A percentile compares a stretch with the other conserved stretches of the same genome.
Conservation (phyloP, 1,140 invertebrate species). For the Plectrocnemia conspersa region DNA sequence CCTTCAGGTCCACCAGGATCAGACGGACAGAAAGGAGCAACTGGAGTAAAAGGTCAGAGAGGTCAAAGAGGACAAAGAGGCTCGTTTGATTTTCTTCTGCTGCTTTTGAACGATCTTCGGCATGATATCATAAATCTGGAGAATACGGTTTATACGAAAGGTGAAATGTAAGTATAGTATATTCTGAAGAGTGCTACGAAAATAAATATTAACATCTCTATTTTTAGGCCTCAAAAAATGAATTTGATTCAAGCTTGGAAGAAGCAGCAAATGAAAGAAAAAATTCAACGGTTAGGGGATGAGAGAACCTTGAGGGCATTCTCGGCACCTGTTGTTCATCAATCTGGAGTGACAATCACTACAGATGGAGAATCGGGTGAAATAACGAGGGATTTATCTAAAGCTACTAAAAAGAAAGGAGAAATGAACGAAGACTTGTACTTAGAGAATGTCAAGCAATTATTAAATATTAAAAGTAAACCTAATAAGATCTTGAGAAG, state of each 20-base stretch:
- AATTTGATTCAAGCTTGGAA: conserved; percentile 49
- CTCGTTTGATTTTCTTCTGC: conserved; percentile 57
- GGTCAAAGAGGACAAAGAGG: conserved; percentile 57
- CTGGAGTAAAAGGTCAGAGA: conserved; percentile 51
- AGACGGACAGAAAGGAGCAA: conserved; percentile 55
- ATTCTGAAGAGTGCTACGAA: background rate
- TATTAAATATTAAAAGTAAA: conserved; percentile 14
- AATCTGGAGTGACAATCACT: conserved; percentile 39
- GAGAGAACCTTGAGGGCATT: conserved; percentile 42
- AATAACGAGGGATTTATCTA: conserved; percentile 8
- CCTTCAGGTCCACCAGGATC: conserved; percentile 56
- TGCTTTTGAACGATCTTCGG: conserved; percentile 58
- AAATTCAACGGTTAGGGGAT: conserved; percentile 3
- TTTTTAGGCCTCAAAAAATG: conserved; percentile 45
- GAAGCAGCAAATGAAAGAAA: conserved; percentile 43
- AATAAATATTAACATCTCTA: background rate
- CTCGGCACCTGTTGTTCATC: conserved; percentile 41
- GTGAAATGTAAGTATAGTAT: conserved; percentile 50
- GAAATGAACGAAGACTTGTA: conserved; percentile 20
- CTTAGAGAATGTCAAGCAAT: conserved; percentile 11
- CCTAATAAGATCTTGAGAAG: background rate
- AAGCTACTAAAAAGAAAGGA: conserved; percentile 18
- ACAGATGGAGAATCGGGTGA: conserved; percentile 39
- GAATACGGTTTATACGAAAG: conserved; percentile 53
- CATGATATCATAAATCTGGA: conserved; percentile 60